Percentiles rank a stretch among this genome's conserved stretches.
Conservation (phyloP, 2,113 vertebrate genomes). For the Poicephalus gulielmi region DNA sequence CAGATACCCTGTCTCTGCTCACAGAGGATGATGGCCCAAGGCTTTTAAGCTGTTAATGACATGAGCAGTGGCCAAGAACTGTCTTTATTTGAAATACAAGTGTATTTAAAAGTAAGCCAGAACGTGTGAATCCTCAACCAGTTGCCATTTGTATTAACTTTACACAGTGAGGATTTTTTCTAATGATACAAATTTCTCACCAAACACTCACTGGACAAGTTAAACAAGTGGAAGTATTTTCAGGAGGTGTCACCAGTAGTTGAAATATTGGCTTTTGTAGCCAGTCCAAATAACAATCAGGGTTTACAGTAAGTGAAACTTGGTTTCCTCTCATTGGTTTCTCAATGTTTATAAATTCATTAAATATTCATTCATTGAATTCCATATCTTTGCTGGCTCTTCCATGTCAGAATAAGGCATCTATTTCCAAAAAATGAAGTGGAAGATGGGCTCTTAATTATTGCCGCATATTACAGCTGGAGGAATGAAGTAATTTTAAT, state of each 20-base stretch:
- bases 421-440: background rate
- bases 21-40: background rate
- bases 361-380: background rate
- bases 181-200: background rate
- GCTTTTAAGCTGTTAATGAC: constrained; percentile 34
- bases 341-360: background rate
- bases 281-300: background rate
- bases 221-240: background rate
- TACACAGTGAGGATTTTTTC: background rate
- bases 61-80: constrained; percentile 28
- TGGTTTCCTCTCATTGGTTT: background rate
- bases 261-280: background rate
- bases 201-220: background rate
- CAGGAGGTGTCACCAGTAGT: background rate
- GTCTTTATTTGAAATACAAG: constrained; percentile 20
- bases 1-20: background rate
- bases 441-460: background rate
- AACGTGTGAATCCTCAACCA: background rate
- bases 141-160: background rate
- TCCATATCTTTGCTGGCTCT: background rate
- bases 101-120: background rate
- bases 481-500: background rate
- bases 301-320: background rate
- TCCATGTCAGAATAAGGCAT: background rate
- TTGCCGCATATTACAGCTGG: background rate